These are phyloP conservation scores for Panurus biarmicus DNA, from an alignment of 2,113 vertebrate species.

Conservation along the genomic window DNA sequence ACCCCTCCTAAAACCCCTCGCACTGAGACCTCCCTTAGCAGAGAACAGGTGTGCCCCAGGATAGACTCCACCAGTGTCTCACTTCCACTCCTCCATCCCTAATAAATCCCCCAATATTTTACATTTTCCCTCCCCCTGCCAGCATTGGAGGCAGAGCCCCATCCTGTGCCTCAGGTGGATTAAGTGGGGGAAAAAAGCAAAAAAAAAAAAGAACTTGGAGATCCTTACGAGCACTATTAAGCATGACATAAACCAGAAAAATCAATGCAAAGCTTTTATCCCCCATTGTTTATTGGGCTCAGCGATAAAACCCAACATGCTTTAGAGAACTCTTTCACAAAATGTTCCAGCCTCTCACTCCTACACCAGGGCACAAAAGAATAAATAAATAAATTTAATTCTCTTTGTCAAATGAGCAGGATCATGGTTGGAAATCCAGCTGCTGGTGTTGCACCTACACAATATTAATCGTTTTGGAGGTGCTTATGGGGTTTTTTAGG, in stretches of 20 bases:
- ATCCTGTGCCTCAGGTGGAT: accelerated
- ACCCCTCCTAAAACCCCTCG: accelerated
- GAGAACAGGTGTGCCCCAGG: background rate
- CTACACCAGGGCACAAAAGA: background rate
- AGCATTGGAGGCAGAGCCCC: background rate
- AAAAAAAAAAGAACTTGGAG: background rate
- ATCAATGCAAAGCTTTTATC: background rate
- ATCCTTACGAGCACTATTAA: background rate
- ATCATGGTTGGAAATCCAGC: background rate
- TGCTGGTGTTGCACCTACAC: background rate
- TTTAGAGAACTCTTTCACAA: background rate
- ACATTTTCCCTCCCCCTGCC: background rate
- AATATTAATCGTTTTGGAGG: background rate
- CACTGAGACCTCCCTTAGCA: background rate
- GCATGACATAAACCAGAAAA: background rate
- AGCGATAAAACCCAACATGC: background rate
- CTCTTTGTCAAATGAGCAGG: background rate
- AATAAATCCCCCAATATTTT: background rate
- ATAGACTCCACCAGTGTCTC: background rate
- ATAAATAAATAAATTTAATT: background rate
- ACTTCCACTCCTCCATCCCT: background rate
- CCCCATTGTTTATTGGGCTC: background rate
- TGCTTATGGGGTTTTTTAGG: background rate
- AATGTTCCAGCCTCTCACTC: background rate
- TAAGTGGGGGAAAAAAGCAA: background rate